Base-by-base conservation (phyloP, 2,888 invertebrate species). In the Sarcophaga caerulescens region DNA sequence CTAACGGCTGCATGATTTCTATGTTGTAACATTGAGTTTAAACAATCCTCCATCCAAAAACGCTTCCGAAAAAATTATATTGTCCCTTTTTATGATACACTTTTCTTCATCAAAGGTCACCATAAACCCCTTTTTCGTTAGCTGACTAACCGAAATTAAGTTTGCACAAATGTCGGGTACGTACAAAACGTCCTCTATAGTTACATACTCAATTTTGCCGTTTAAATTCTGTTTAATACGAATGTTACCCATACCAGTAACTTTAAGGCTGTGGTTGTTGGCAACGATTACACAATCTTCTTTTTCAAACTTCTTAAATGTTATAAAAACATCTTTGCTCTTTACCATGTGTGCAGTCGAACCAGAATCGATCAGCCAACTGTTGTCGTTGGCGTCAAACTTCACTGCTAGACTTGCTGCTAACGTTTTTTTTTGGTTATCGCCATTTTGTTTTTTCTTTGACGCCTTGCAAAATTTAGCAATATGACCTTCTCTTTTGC, bases 131-230 rank as follows among this genome's bases (percentile, higher is more conserved):
- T 68, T 69, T 78, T 59, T 66, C 45, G 60, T 78, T 25, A 76
- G 44, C 45, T 66, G 75, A 35, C 76, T 77, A 17, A 77, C 77
- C 10, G 68, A 77, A 59, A 78, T 69, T 47, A 78, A 68, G 21
- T 78, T 78, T n/a, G 77, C 68, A 69, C 57, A 78, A 60, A 78
- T 52, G 25, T 69, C 77, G 25, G 77, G 77, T 68, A 69, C 77
- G 21, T 60, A 69, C 23, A 78, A 47, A 10, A 78, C 69, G 21
- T 78, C 47, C 35, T 60, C 35, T 19, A 77, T 35, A 3, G 60
- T 69, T 25, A 76, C n/a, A 44, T 68, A 52, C 25, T 77, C 77
- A n/a, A 77, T 14, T 76, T 65, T 66, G 57, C 52, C 45, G 45
- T 59, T 77, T 25, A 57, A 2, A 44, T 66, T 65, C 35, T 68